Evolutionary conservation across 2,888 invertebrate species (phyloP), one percentile per base, ranked within the genome.

Genomic region (Hirtodrosophila trivittata): DNA sequence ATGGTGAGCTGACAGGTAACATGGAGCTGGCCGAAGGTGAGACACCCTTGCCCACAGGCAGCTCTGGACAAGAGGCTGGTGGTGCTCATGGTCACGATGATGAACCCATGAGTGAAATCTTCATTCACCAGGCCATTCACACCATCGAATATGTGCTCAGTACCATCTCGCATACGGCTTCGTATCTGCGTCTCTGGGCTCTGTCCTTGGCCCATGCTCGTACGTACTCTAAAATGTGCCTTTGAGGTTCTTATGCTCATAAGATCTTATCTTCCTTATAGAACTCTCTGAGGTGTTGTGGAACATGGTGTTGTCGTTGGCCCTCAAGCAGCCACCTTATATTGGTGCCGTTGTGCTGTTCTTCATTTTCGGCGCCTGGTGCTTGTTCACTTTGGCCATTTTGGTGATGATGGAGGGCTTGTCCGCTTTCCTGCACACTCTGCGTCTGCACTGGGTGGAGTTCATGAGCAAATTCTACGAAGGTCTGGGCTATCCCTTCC

Each of bases 371-470:
- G 95, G 94, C 62, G 94, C 95, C 88, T 99, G 98, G 97, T 95
- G 96, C 55, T 92, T 94, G 47, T 94, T 98, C 76, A 99, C 99
- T 0, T 92, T 99, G 55, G 96, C 96, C 85, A 98, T 99, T 90
- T 93, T 99, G 63, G 96, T 99, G 70, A 93, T 98, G 89, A 99
- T 99, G 99, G 99, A 99, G 92, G 99, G 99, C 0, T 92, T 99
- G 25, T 98, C 98, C 18, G 99, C 99, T 39, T 99, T 99, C 93
- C 92, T 99, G 76, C 99, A 99, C 91, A 98, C 98, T 0, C 93
- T 99, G 81, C 97, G 99, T 93, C 93, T 98, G 86, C 98, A 98
- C 92, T 98, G 98, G 98, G 97, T 97, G 87, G 97, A 97, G 91
- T 98, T 98, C 92, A 97, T 98, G 93, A 97, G 97, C 91, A 97